These are phyloP conservation scores for Polietes domitor DNA, from an alignment of 2,888 invertebrate genomes.

Conservation along the genomic window DNA sequence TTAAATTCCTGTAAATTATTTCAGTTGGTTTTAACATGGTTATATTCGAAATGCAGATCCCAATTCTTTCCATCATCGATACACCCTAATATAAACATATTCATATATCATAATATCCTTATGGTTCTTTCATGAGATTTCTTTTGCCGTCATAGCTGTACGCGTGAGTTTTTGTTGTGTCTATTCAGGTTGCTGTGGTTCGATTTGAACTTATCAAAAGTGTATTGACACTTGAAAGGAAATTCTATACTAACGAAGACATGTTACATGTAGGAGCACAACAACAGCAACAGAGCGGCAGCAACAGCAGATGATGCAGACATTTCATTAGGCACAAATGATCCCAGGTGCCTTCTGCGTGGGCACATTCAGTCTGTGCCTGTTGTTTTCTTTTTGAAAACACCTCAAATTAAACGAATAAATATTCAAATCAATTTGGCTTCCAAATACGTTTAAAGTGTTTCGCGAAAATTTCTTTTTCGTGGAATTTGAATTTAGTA, in stretches of 20 bases:
- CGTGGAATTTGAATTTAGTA: no score
- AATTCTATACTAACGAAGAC: not conserved
- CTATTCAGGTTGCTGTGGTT: not conserved
- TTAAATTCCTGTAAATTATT: no score
- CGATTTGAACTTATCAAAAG: not conserved
- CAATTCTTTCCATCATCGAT: not conserved
- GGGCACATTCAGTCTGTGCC: not conserved
- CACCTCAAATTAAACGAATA: no score
- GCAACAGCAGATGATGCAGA: not conserved
- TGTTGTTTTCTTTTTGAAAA: no score
- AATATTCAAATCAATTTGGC: no score
- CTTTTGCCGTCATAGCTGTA: not conserved
- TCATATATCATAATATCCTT: not conserved
- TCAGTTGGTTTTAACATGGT: no score
- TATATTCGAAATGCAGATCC: not conserved
- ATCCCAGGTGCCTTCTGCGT: not conserved
- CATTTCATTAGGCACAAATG: constrained; percentile 11
- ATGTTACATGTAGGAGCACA: not conserved
- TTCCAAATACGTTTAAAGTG: no score
- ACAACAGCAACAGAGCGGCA: not conserved
- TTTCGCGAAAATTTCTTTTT: no score
- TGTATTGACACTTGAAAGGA: constrained; percentile 24
- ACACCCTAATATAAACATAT: not conserved
- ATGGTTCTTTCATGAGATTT: not conserved
- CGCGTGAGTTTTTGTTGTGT: not conserved